Evolutionary conservation across 2,888 invertebrate genomes (phyloP).

Genomic region (Ophion ellenae): DNA sequence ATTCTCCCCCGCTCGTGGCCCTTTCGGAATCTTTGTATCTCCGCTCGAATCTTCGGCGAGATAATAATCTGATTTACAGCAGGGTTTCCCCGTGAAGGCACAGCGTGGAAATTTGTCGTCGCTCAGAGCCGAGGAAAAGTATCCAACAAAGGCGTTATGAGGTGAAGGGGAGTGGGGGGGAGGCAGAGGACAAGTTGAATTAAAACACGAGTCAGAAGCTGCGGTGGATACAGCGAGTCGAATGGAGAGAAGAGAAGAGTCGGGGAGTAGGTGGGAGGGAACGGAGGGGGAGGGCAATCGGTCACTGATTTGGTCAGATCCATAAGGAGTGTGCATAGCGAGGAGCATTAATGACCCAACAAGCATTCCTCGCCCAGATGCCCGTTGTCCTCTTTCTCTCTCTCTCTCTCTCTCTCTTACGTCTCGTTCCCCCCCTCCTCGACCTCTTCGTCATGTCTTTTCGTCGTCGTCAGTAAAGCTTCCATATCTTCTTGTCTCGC

Average conservation of each 20-base stretch:
- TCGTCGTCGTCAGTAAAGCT: conserved; percentile 48
- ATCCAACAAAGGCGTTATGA: neutral
- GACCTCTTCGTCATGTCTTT: conserved; percentile 54
- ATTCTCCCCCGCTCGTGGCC: neutral
- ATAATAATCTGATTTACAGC: neutral
- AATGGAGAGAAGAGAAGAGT: conserved; percentile 44
- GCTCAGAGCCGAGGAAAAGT: neutral
- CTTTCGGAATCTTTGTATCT: neutral
- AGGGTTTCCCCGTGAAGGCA: neutral
- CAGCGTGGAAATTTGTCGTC: conserved; percentile 1
- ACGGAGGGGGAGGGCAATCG: conserved; percentile 76
- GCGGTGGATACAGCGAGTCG: conserved; percentile 36
- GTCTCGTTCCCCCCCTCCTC: conserved; percentile 56
- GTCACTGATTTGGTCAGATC: conserved; percentile 82
- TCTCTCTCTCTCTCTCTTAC: conserved; percentile 57
- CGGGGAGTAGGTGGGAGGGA: conserved; percentile 10
- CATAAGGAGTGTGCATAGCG: conserved; percentile 81
- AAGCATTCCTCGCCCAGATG: conserved; percentile 80
- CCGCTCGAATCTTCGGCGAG: neutral
- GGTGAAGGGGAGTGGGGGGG: neutral
- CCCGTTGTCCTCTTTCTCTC: conserved; percentile 67
- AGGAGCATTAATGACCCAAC: conserved; percentile 82
- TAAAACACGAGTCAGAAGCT: conserved; percentile 57
- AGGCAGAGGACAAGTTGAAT: conserved; percentile 26
- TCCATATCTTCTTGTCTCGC: conserved; percentile 66